A percentile compares a stretch with the other conserved stretches of the same genome.
Conservation (phyloP, 2,113 vertebrate species). For the Bos taurus region ARS-UCD2.0 NC_037334.1:91857501-91858000, state of each 20-base stretch:
- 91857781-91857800: constrained; percentile 77
- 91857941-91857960: constrained; percentile 81
- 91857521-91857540: constrained; percentile 76
- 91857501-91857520: constrained; percentile 81
- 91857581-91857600: constrained; percentile 82
- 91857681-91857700: constrained; percentile 80
- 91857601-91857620: constrained; percentile 83
- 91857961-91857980: constrained; percentile 82
- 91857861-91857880: constrained; percentile 77
- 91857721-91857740: constrained; percentile 69
- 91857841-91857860: constrained; percentile 72
- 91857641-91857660: constrained; percentile 81
- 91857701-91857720: constrained; percentile 80
- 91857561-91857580: constrained; percentile 77
- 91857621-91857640: constrained; percentile 84
- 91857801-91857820: constrained; percentile 74
- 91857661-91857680: constrained; percentile 79
- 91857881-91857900: constrained; percentile 72
- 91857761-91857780: constrained; percentile 74
- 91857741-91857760: constrained; percentile 77
- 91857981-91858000: constrained; percentile 80
- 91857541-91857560: constrained; percentile 83
- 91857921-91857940: constrained; percentile 81
- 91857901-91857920: constrained; percentile 79
- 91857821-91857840: constrained; percentile 75